Conservation (phyloP, 2,797 vertebrate genomes). For the Acanthurus lineatus region DNA sequence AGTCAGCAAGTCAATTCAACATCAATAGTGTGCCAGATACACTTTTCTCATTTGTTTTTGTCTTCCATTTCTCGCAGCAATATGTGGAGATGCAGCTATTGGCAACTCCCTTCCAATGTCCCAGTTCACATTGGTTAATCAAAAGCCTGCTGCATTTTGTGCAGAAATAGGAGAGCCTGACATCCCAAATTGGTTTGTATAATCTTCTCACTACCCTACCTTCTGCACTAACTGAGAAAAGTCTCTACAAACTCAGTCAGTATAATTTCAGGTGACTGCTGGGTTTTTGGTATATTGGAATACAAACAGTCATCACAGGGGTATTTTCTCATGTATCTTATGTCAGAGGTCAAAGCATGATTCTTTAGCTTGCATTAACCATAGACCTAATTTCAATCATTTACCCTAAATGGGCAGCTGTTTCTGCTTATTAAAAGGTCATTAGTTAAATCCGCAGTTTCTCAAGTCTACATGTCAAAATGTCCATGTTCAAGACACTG, state of each 20-base stretch:
- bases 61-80: conserved; percentile 57
- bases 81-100: conserved; percentile 61
- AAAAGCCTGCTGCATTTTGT: conserved; percentile 48
- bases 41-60: conserved; percentile 4
- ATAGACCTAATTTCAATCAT: too few relatives aligned
- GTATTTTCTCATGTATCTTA: too few relatives aligned
- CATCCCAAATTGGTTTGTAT: conserved; percentile 68
- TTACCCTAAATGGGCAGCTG: too few relatives aligned
- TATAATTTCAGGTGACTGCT: neutral
- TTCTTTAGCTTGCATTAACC: too few relatives aligned
- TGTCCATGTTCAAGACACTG: too few relatives aligned
- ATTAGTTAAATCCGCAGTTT: too few relatives aligned
- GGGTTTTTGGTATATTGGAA: too few relatives aligned
- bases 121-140: neutral
- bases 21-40: neutral
- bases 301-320: too few relatives aligned
- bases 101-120: neutral
- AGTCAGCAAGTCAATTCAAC: neutral
- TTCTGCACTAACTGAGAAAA: neutral
- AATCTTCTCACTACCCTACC: neutral
- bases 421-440: too few relatives aligned
- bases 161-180: fast-evolving
- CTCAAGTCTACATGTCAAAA: too few relatives aligned
- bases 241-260: neutral
- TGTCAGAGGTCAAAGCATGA: too few relatives aligned